A percentile compares a stretch with the other conserved stretches of the same genome.
phyloP scores from a whole-genome alignment of 2,113 vertebrate species.

The Stomatorhinus ivindoensis region DNA sequence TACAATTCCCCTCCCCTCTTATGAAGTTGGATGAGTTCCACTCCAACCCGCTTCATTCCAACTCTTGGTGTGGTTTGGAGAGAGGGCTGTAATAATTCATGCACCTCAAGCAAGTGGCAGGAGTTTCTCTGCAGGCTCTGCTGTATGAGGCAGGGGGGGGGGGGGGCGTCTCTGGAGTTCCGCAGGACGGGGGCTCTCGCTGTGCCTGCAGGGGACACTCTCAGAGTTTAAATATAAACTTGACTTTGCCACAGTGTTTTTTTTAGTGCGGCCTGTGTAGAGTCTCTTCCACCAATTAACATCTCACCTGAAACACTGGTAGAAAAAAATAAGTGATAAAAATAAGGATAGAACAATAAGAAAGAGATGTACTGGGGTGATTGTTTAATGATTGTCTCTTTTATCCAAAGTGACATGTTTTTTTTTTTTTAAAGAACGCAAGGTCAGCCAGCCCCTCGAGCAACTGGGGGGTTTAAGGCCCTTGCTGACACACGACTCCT shows the following conservation, averaged over 20 bases:
- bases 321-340: not conserved
- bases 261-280: not conserved
- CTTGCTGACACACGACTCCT: not conserved
- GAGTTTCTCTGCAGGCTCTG: conserved; percentile 11
- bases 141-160: not conserved
- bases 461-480: not conserved
- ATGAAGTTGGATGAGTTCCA: not conserved
- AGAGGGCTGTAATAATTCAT: conserved; percentile 15
- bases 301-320: not conserved
- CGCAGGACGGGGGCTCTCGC: not conserved
- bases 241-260: not conserved
- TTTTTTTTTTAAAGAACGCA: not conserved
- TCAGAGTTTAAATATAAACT: not conserved
- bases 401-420: not conserved
- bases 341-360: not conserved
- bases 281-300: not conserved
- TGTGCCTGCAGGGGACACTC: not conserved
- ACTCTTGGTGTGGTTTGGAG: not conserved
- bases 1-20: not conserved
- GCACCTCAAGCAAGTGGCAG: not conserved
- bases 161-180: not conserved
- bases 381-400: not conserved
- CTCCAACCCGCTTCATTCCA: not conserved
- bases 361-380: not conserved
- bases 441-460: not conserved